phyloP scores from a whole-genome alignment of 2,888 invertebrate species.

The Mythimna pallens region DNA sequence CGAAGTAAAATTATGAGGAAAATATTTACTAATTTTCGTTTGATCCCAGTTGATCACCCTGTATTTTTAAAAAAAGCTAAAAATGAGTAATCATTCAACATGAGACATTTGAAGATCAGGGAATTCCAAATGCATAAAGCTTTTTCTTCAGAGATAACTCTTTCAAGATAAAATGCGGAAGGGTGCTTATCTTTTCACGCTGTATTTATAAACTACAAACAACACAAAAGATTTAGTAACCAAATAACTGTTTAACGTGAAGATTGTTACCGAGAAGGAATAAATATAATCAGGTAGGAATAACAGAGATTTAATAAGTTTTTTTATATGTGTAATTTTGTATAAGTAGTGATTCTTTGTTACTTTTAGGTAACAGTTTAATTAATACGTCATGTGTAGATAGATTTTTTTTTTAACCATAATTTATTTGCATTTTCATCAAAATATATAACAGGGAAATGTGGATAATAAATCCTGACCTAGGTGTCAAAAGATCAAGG shows the following conservation, averaged over 20 bases:
- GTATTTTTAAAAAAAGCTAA: slow-evolving; percentile 33
- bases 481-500: too few species aligned
- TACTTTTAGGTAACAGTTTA: too few species aligned
- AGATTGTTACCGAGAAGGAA: slow-evolving; percentile 33
- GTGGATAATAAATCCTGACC: too few species aligned
- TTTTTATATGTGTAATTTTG: too few species aligned
- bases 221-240: slow-evolving; percentile 53
- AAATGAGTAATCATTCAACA: slow-evolving; percentile 62
- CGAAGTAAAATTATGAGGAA: too few species aligned
- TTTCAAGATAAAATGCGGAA: slow-evolving; percentile 69
- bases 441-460: too few species aligned
- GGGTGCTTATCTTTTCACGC: slow-evolving; percentile 57
- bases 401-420: too few species aligned
- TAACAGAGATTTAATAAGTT: neutral
- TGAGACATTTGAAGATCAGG: slow-evolving; percentile 65
- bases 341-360: too few species aligned
- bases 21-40: too few species aligned
- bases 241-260: slow-evolving; percentile 47
- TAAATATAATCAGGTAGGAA: slow-evolving; percentile 36
- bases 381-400: too few species aligned
- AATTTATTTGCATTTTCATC: too few species aligned
- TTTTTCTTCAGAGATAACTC: slow-evolving; percentile 66
- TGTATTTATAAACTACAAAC: slow-evolving; percentile 65
- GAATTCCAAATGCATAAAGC: slow-evolving; percentile 67
- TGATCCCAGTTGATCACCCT: too few species aligned